These are phyloP conservation scores for Acipenser transmontanus DNA, from an alignment of 2,797 vertebrate species.

Conservation along the genomic window DNA sequence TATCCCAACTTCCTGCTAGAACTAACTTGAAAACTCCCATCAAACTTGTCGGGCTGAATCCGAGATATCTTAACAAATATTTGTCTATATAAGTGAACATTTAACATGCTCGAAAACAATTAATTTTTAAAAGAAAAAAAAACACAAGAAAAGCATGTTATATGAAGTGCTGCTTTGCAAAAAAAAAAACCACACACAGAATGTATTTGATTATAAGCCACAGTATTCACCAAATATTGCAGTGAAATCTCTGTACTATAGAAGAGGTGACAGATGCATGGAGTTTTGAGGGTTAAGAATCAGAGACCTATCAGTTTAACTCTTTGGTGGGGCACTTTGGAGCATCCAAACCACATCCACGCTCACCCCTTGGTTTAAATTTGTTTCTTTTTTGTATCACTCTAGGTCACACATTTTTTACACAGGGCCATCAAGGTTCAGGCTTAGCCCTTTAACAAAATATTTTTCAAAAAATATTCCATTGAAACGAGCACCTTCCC, in stretches of 20 bases:
- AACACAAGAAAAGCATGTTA: conserved; percentile 27
- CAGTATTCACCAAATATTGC: conserved; percentile 45
- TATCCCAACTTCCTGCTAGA: conserved; percentile 44
- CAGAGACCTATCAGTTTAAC: background rate
- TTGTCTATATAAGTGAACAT: conserved; percentile 32
- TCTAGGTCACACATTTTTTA: conserved; percentile 2
- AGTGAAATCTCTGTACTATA: conserved; percentile 28
- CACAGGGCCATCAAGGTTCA: background rate
- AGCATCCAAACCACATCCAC: too few relatives aligned
- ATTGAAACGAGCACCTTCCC: too few relatives aligned
- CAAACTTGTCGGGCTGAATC: conserved; percentile 18
- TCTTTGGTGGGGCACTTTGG: conserved; percentile 11
- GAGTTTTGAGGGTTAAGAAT: background rate
- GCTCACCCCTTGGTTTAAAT: background rate
- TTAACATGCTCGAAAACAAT: conserved; percentile 32
- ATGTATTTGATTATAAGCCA: conserved; percentile 23
- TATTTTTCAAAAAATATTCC: conserved; percentile 11
- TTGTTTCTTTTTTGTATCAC: background rate
- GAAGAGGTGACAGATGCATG: conserved; percentile 11
- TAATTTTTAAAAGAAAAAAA: conserved; percentile 19
- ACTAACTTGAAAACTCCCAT: conserved; percentile 29
- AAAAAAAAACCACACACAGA: conserved; percentile 7
- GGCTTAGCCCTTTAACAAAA: conserved; percentile 20
- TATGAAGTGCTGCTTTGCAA: conserved; percentile 37
- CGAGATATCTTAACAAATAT: conserved; percentile 17